Base-by-base conservation (phyloP, 2,888 invertebrate species). In the Apomyelois bistriatella region DNA sequence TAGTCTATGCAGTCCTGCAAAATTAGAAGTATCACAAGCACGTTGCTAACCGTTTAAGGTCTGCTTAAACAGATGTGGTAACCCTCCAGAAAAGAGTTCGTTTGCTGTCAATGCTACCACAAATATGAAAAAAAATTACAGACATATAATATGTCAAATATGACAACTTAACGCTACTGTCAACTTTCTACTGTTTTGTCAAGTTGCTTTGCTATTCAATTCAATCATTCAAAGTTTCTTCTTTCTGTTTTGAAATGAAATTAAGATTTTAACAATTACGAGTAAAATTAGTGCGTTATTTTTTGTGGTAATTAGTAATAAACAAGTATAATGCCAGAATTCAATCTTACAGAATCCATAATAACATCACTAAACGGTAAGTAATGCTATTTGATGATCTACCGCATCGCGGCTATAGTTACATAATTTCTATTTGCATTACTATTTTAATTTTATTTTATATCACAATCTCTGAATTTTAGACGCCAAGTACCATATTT, bases 401-500 rank as follows among this genome's bases (percentile, higher is more conserved):
- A 35, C 16, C 32, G 42, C 50, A 51, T 68, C 63, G 60, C 60
- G 57, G 58, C 57, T 38, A 51, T 60, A 57, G 74, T 90, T 90
- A 90, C 78, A 88, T 90, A 88, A 90, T 85, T 83, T 70, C 66
- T 73, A 68, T 82, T 80, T 63, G 54, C 59, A 70, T 70, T 74
- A 73, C 76, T 74, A 68, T 68, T n/a, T n/a, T 70, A 67, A 71
- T 70, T 71, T 71, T 65, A 73, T 32, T 32, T 32, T 32, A 69
- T 87, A 83, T 85, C 22, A 80, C 68, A 71, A 77, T 76, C 76
- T 73, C 83, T 81, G 84, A 87, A 85, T 90, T 90, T 84, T 89
- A 90, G 89, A 79, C 72, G 58, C 70, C 57, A 72, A 65, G 62
- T 76, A 75, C 64, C 74, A 81, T 76, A 75, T 72, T 70, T 80